Evolutionary conservation across 2,797 vertebrate genomes (phyloP), one percentile per base, ranked within the genome.

Genomic region (Scarus forsteni): DNA sequence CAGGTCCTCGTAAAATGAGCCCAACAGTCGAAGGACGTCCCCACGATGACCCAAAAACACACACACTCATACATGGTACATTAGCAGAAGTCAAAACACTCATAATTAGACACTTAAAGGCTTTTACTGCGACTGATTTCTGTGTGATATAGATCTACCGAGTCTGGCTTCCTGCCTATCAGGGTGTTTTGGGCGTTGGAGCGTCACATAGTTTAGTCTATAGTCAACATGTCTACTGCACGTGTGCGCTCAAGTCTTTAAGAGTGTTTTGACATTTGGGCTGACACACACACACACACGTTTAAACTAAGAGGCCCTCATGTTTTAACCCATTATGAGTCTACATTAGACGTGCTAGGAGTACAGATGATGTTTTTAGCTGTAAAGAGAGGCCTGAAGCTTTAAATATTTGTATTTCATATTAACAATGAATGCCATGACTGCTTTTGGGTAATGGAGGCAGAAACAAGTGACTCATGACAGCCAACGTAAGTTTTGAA

Each of bases 101-200:
- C 34, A 7, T 43, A 58, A 85, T 76, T 66, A 50, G 65, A 56
- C 7, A 12, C 50, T 67, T 49, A 44, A 5, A 60, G 56, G 43
- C 36, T 70, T 53, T 50, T 15, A 60, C 38, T 18, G 42, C 27
- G 4, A 51, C 45, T 57, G 40, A 52, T 27, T 2, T 27, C 27
- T 27, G 27, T 27, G 27, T 11, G 66, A 71, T 68, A 65, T n/a
- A 27, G 44, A 67, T 70, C 65, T 36, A 11, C 50, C 34, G 39
- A 40, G 51, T 49, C 18, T 48, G 64, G 42, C 35, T 73, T 83
- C 72, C 80, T 72, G 73, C 42, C 16, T 62, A 70, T 88, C 66
- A 64, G 40, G 39, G 58, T 60, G 70, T 73, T 85, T 70, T 76
- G 86, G 81, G 85, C 60, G 77, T 81, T 78, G 70, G 50, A 82